Percentiles rank a stretch among this genome's conserved stretches.
Evolutionary conservation across 2,113 vertebrate genomes (phyloP).

Genomic region (Perca schrenkii): DNA sequence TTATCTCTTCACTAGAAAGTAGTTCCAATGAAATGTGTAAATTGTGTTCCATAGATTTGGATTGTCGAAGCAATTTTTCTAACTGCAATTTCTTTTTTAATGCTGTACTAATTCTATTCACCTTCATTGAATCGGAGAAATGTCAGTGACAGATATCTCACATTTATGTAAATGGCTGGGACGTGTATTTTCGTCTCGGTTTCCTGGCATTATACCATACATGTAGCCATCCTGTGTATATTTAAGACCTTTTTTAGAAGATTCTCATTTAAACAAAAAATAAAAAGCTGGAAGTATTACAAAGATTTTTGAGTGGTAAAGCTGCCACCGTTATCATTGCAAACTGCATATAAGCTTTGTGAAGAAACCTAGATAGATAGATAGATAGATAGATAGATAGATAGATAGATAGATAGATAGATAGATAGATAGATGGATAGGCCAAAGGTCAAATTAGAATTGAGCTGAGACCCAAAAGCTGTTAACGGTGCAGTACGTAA

Average conservation of each 20-base stretch:
- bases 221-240: too few species aligned
- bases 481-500: background rate
- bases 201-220: too few species aligned
- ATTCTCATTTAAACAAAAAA: too few species aligned
- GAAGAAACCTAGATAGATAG: background rate
- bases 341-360: background rate
- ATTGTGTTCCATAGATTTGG: background rate
- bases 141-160: background rate
- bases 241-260: too few species aligned
- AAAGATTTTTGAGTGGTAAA: background rate
- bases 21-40: background rate
- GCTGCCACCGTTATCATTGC: background rate
- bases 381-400: too few species aligned
- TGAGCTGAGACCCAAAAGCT: background rate
- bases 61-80: background rate
- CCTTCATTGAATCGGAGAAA: background rate
- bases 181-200: background rate
- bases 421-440: too few species aligned
- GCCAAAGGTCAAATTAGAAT: background rate
- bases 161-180: background rate
- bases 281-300: background rate
- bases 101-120: background rate
- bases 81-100: background rate
- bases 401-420: too few species aligned
- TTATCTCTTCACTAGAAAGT: background rate